Evolutionary conservation across 2,113 vertebrate species (phyloP), one percentile per base, ranked within the genome.

Genomic region (Lathamus discolor): DNA sequence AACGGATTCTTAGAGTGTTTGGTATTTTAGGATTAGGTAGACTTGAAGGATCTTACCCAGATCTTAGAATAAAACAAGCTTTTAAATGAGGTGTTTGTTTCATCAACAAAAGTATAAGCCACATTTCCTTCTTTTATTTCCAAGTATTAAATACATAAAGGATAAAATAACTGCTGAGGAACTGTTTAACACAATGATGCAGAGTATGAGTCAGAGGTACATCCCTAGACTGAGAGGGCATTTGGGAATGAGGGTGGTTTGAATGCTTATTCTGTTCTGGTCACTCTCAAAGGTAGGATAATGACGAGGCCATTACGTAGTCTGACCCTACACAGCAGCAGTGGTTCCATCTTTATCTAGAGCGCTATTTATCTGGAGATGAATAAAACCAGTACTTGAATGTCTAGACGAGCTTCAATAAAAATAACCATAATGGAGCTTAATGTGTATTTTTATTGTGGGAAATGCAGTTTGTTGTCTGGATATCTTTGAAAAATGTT

Each of bases 331-430:
- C 31, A 20, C 41, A 68, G 83, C 2, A 0, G 74, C 64, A 68
- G 41, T 70, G 91, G 59, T 85, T 95, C 84, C 51, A 27, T 90
- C 90, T 94, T 95, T 93, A 93, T 93, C 95, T 95, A 94, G 95
- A 97, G 91, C 74, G 95, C 94, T 86, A 37, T 96, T 94, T 95
- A 95, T 95, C 91, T 95, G 49, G 91, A 94, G 80, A 79, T 82
- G 89, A 96, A 92, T 93, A 89, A 88, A 93, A 93, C 41, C 81
- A 76, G 67, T 87, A 79, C 91, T 94, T 87, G 84, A 93, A 91
- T 82, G 95, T 93, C 92, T 94, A 96, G 95, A 94, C 92, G 87
- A 73, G 41, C 81, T 85, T 89, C 95, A 94, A 89, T 95, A 92
- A 96, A 96, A 95, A 95, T 91, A 96, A 77, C 88, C 16, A 20